Conservation (phyloP, 2,888 invertebrate species). For the Erebia epiphron region DNA sequence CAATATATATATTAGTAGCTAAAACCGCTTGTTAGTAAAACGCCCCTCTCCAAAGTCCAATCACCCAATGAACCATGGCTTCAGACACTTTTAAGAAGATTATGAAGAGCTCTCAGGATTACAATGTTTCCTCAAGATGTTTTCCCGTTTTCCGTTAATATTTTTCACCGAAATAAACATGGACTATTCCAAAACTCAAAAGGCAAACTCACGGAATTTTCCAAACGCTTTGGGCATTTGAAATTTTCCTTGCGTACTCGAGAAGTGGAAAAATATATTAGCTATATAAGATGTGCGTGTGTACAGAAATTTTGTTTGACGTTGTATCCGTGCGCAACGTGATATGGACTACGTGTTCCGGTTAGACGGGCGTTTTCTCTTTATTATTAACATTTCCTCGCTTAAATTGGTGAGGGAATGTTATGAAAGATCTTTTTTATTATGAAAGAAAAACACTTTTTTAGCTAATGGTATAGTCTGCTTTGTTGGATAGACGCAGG, state of each 20-base stretch:
- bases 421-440: neutral
- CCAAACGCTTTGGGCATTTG: too few relatives aligned
- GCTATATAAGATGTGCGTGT: neutral
- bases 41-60: too few relatives aligned
- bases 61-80: too few relatives aligned
- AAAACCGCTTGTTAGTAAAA: too few relatives aligned
- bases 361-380: slow-evolving; percentile 6
- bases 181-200: too few relatives aligned
- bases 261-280: slow-evolving; percentile 3
- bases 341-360: slow-evolving; percentile 20
- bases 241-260: neutral
- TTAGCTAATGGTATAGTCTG: neutral
- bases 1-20: too few relatives aligned
- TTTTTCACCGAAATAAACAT: too few relatives aligned
- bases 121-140: too few relatives aligned
- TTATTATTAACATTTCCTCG: slow-evolving; percentile 13
- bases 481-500: neutral
- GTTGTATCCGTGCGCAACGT: neutral
- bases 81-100: too few relatives aligned
- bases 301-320: slow-evolving; percentile 16
- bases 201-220: too few relatives aligned
- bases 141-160: too few relatives aligned
- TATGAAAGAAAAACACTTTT: slow-evolving; percentile 8
- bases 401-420: neutral
- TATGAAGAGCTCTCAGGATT: too few relatives aligned